Evolutionary conservation across 2,797 vertebrate genomes (phyloP).

Genomic region (Paramormyrops hopkinsi): DNA sequence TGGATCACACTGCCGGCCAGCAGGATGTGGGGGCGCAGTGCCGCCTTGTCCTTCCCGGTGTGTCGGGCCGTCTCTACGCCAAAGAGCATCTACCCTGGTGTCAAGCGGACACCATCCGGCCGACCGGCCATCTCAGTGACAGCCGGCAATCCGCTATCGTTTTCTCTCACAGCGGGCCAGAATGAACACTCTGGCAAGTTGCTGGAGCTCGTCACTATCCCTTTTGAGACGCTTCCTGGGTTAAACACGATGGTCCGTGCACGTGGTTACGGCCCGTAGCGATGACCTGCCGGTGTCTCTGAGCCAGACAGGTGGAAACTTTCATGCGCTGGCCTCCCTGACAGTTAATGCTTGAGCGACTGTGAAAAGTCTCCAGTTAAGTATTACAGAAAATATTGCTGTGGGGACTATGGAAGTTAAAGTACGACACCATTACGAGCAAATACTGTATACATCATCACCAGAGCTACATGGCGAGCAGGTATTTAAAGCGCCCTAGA

Average conservation of each 20-base stretch:
- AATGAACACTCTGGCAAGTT: background rate
- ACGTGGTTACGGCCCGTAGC: background rate
- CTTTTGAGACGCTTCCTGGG: background rate
- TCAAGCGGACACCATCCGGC: background rate
- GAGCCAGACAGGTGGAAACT: background rate
- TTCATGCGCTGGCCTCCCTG: background rate
- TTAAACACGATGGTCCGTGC: background rate
- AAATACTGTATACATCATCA: background rate
- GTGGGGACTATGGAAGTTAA: background rate
- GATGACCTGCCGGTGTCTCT: background rate
- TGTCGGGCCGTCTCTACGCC: background rate
- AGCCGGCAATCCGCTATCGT: background rate
- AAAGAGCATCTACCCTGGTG: background rate
- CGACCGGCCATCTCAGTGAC: background rate
- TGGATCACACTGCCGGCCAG: background rate
- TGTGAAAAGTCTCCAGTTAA: background rate
- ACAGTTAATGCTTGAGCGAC: background rate
- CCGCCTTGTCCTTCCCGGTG: background rate
- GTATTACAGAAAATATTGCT: background rate
- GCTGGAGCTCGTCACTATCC: background rate
- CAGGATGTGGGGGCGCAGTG: background rate
- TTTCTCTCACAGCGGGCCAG: background rate
- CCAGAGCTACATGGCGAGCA: background rate
- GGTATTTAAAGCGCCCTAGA: background rate
- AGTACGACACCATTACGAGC: background rate